Percentiles rank a stretch among this genome's conserved stretches.
Conservation (phyloP, 2,113 vertebrate genomes). For the Mixornis gularis region DNA sequence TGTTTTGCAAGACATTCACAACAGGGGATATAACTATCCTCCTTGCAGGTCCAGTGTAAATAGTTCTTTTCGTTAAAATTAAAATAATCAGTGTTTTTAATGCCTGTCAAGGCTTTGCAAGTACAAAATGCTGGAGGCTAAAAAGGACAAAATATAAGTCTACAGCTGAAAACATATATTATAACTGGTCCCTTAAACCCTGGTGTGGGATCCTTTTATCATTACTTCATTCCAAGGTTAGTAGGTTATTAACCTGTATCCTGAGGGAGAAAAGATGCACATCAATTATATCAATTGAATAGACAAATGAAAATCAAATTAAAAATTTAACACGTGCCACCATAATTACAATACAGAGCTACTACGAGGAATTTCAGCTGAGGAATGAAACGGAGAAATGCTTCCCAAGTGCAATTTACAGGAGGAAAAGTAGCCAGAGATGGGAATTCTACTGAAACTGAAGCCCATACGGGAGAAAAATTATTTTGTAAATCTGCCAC, state of each 20-base stretch:
- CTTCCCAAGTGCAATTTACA: slow-evolving; percentile 15
- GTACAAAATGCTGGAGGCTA: slow-evolving; percentile 2
- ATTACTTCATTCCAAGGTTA: slow-evolving; percentile 57
- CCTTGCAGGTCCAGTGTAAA: not conserved
- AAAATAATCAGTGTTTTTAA: slow-evolving; percentile 52
- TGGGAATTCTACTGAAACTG: not conserved
- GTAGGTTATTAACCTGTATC: slow-evolving; percentile 63
- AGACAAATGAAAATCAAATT: slow-evolving; percentile 69
- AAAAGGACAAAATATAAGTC: slow-evolving; percentile 42
- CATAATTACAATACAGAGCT: slow-evolving; percentile 36
- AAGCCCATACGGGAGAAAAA: not conserved
- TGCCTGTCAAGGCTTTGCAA: slow-evolving; percentile 9
- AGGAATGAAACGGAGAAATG: not conserved
- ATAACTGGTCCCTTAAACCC: slow-evolving; percentile 47
- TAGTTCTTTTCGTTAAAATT: not conserved
- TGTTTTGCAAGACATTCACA: not conserved
- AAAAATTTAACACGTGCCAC: slow-evolving; percentile 60
- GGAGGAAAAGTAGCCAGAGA: not conserved
- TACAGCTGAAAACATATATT: slow-evolving; percentile 37
- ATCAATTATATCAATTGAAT: slow-evolving; percentile 59
- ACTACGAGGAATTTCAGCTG: slow-evolving; percentile 42
- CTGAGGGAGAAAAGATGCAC: slow-evolving; percentile 34
- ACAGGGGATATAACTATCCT: not conserved
- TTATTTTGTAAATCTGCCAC: not conserved
- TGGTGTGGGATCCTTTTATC: slow-evolving; percentile 53